A percentile compares a stretch with the other conserved stretches of the same genome.
phyloP scores from a whole-genome alignment of 2,888 invertebrate species.

The Lordiphosa andalusiaca region DNA sequence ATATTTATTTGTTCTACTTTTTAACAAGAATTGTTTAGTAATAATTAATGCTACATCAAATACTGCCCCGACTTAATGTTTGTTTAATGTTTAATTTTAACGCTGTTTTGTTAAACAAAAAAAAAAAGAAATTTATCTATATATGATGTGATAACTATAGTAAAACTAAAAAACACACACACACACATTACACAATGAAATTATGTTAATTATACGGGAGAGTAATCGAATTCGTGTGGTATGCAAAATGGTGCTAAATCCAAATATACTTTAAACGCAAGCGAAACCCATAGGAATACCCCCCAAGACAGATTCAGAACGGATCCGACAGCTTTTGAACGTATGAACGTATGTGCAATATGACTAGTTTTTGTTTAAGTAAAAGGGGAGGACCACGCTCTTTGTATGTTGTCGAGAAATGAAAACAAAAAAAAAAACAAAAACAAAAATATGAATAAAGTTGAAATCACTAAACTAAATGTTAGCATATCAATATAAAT shows the following conservation, averaged over 20 bases:
- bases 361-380: conserved; percentile 79
- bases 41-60: conserved; percentile 66
- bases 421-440: no score
- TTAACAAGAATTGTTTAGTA: conserved; percentile 64
- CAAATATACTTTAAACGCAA: conserved; percentile 75
- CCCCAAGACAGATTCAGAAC: conserved; percentile 17
- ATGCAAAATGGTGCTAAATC: conserved; percentile 80
- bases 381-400: conserved; percentile 24
- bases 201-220: conserved; percentile 63
- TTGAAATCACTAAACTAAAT: conserved; percentile 40
- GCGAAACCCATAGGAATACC: conserved; percentile 9
- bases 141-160: conserved; percentile 75
- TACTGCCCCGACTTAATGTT: conserved; percentile 73
- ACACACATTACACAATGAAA: conserved; percentile 67
- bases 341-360: conserved; percentile 81
- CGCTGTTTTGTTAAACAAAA: conserved; percentile 57
- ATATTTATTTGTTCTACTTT: conserved; percentile 76
- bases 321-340: conserved; percentile 55
- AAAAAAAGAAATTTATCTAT: conserved; percentile 71
- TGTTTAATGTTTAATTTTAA: conserved; percentile 62
- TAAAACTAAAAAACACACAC: conserved; percentile 57
- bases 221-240: conserved; percentile 63
- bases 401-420: conserved; percentile 32
- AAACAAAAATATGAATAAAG: conserved; percentile 12
- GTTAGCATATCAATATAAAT: conserved; percentile 66